Base-by-base conservation (phyloP, 2,888 invertebrate genomes). In the Netelia inedita region DNA sequence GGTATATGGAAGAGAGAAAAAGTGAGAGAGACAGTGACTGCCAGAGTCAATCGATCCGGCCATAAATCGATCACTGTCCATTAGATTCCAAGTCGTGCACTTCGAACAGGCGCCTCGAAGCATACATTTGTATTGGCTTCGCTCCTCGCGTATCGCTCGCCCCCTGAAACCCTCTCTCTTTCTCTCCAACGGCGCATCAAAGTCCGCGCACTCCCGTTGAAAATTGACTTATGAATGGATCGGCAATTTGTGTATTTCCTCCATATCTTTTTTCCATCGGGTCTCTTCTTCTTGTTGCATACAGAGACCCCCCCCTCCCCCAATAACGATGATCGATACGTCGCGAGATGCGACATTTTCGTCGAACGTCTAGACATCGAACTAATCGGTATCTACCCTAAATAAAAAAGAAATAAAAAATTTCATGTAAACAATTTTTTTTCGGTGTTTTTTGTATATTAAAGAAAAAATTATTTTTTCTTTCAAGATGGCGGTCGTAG, bases 11-110 rank as follows among this genome's bases (percentile, higher is more conserved):
- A 10, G 41, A 59, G 41, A 65, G 46, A 41, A 43, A 43, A 43
- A 66, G 66, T 19, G 19, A 46, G 63, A 61, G 73, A 63, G 82
- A 75, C 71, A 82, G 75, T 50, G 68, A 72, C 80, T 86, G 87
- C 83, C 86, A 85, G 78, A 78, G 81, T 83, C 87, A 83, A 86
- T 87, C 83, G 86, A 87, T 86, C 83, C 71, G 68, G 71, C 76
- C 73, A 85, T 86, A 85, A 87, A 87, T 87, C 87, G 87, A 87
- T 87, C 87, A 87, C 79, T 86, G 87, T 87, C 87, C 80, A 86
- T 87, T 87, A 86, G 85, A 87, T 87, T 81, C 84, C 81, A 63
- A 84, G 81, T 84, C 81, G 76, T 78, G 80, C 76, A 76, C 63
- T 84, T 72, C 69, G 81, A 66, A 53, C 73, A 85, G 86, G 84